phyloP scores from a whole-genome alignment of 2,113 vertebrate species.

The Zosterops hypoxanthus region DNA sequence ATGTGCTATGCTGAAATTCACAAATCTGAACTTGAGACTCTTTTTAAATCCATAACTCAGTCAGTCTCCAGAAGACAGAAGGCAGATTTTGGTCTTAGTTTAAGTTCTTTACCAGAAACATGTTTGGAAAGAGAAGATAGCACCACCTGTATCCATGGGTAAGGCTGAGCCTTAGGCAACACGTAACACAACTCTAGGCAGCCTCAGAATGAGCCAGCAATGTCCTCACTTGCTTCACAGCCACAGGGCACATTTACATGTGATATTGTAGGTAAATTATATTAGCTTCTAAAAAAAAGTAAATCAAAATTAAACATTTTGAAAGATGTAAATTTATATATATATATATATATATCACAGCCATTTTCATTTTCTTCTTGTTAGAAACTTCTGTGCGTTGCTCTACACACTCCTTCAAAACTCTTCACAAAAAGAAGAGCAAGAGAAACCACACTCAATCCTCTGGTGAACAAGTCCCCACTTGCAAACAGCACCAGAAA shows the following conservation, averaged over 20 bases:
- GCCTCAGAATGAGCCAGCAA: background rate
- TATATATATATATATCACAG: background rate
- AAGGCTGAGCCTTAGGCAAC: background rate
- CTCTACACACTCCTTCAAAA: background rate
- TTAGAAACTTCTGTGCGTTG: background rate
- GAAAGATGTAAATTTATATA: background rate
- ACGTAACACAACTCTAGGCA: background rate
- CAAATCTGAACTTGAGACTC: background rate
- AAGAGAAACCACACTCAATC: background rate
- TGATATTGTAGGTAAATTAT: background rate
- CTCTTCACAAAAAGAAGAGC: background rate
- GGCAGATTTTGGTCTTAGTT: background rate
- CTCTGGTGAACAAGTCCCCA: background rate
- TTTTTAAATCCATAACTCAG: background rate
- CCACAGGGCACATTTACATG: background rate
- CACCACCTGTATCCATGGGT: accelerated
- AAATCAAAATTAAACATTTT: background rate
- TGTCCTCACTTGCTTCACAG: accelerated
- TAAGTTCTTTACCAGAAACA: background rate
- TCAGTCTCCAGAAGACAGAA: background rate
- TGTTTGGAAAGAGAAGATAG: background rate
- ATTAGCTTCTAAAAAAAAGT: background rate
- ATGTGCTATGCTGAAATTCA: background rate
- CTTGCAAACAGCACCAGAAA: background rate
- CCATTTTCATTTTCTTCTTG: accelerated